Evolutionary conservation across 2,888 invertebrate genomes (phyloP).

Genomic region (Hydraecia micacea): DNA sequence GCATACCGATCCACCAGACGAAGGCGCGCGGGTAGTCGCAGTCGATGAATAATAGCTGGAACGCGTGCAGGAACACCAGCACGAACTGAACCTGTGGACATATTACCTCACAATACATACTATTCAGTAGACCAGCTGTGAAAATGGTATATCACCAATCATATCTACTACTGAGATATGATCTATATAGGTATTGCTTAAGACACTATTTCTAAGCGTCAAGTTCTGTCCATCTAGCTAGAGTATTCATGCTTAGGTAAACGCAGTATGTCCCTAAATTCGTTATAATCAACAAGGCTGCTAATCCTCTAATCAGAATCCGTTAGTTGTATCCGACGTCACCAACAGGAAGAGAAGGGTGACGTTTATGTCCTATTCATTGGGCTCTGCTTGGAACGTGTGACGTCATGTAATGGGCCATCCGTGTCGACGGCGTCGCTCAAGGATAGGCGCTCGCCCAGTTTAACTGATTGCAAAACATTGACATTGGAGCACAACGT

Average conservation of each 20-base stretch:
- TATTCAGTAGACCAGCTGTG: background rate
- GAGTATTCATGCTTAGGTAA: background rate
- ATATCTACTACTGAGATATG: background rate
- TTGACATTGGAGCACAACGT: slow-evolving; percentile 56
- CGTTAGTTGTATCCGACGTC: slow-evolving; percentile 39
- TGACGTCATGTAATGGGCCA: slow-evolving; percentile 55
- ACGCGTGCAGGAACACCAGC: slow-evolving; percentile 96
- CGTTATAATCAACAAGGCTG: background rate
- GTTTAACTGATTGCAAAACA: slow-evolving; percentile 54
- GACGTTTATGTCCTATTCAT: slow-evolving; percentile 53
- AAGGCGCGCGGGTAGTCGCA: slow-evolving; percentile 97
- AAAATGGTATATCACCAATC: background rate
- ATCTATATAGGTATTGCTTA: background rate
- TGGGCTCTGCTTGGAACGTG: slow-evolving; percentile 26
- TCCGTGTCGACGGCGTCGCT: slow-evolving; percentile 43
- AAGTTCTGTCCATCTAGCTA: background rate
- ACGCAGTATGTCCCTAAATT: background rate
- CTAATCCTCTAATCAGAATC: slow-evolving; percentile 1
- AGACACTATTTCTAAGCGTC: background rate
- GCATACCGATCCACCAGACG: slow-evolving; percentile 97
- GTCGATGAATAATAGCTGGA: slow-evolving; percentile 96
- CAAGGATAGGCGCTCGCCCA: slow-evolving; percentile 40
- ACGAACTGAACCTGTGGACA: slow-evolving; percentile 94
- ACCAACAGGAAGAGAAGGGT: slow-evolving; percentile 43
- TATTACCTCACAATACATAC: background rate